phyloP scores from a whole-genome alignment of 2,888 invertebrate species.

The Melikaiella ostensackeni region DNA sequence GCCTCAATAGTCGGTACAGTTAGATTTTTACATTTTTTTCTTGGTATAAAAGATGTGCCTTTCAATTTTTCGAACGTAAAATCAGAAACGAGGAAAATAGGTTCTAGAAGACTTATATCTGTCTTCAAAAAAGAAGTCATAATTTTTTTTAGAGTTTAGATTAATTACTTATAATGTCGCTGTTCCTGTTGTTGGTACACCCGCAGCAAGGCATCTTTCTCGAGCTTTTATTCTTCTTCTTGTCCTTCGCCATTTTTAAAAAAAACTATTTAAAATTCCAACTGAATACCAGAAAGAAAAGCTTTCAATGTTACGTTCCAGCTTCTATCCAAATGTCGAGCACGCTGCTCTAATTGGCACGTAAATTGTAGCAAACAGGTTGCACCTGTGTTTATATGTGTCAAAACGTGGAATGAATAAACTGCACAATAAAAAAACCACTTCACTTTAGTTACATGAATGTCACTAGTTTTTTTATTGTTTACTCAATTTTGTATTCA shows the following conservation, averaged over 20 bases:
- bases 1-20: too few relatives aligned
- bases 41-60: too few relatives aligned
- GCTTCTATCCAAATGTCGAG: background rate
- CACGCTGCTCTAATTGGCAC: constrained; percentile 34
- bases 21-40: too few relatives aligned
- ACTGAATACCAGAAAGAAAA: background rate
- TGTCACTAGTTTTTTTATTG: background rate
- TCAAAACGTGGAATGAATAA: constrained; percentile 38
- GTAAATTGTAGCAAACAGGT: constrained; percentile 35
- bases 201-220: constrained; percentile 72
- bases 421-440: constrained; percentile 35
- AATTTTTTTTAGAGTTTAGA: constrained; percentile 32
- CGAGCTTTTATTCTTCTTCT: constrained; percentile 63
- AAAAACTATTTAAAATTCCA: background rate
- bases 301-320: background rate
- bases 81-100: too few relatives aligned
- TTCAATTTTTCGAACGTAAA: too few relatives aligned
- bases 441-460: constrained; percentile 31
- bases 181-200: constrained; percentile 75
- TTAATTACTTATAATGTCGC: constrained; percentile 73
- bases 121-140: too few relatives aligned
- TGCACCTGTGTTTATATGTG: constrained; percentile 33
- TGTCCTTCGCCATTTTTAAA: constrained; percentile 50
- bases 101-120: too few relatives aligned
- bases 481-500: background rate